Evolutionary conservation across 2,888 invertebrate species (phyloP), one percentile per base, ranked within the genome.

Genomic region (Erebia palarica): DNA sequence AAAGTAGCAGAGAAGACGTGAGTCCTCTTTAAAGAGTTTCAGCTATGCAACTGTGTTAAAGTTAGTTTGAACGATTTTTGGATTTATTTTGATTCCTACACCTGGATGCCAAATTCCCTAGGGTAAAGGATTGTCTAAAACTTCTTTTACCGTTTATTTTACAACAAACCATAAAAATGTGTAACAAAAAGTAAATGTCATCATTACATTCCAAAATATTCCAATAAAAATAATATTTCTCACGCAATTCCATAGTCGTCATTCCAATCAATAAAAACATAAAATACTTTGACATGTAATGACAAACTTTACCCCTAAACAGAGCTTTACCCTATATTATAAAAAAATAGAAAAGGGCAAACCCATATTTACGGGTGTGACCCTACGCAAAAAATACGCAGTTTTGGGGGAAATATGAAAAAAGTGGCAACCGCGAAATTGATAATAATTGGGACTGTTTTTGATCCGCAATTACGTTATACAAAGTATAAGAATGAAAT

Each of bases 201-300:
- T 92, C 87, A 90, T 90, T 87, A 86, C 79, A n/a, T 49, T 16
- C 27, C 61, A 66, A 55, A 55, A 47, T 21, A 63, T 51, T 51
- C 16, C 4, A 74, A 78, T n/a, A 78, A 80, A 78, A 81, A 78
- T 76, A 67, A 70, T 53, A 60, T 79, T 92, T 92, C 91, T 84
- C 92, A 91, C 91, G 86, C 78, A 79, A 78, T 82, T 79, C 80
- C 80, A 73, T 73, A 21, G 44, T 57, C 42, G 42, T 57, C 57
- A 42, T 57, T 81, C 75, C 81, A 81, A 87, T 88, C 85, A 85
- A 89, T 88, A 82, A 83, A 82, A 89, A 85, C 84, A 86, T 89
- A 89, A 90, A 91, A 91, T 89, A 89, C 81, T 92, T 91, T 91
- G 92, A 92, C 90, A 86, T 85, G 83, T 86, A 89, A 88, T 89